A percentile compares a stretch with the other conserved stretches of the same genome.
phyloP scores from a whole-genome alignment of 2,797 vertebrate genomes.

The Otus scops region DNA sequence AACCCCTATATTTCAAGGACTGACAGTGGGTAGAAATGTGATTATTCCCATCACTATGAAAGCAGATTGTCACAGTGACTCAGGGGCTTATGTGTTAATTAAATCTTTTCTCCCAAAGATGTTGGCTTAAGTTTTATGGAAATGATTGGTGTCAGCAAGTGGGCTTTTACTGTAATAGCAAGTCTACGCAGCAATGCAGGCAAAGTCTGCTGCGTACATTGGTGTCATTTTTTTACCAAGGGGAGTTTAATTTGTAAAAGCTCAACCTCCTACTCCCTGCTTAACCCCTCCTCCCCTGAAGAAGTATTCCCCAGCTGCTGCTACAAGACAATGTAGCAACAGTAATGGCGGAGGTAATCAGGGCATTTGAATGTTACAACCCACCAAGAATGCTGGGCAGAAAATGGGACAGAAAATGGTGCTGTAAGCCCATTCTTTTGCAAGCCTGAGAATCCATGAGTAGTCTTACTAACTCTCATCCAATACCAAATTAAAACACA shows the following conservation, averaged over 20 bases:
- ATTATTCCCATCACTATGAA: conserved; percentile 41
- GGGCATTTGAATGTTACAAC: neutral
- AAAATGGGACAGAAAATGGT: neutral
- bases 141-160: conserved; percentile 50
- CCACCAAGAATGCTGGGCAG: neutral
- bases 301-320: neutral
- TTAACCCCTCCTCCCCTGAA: neutral
- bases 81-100: conserved; percentile 68
- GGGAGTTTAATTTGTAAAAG: neutral
- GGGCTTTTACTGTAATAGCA: conserved; percentile 20
- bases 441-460: neutral
- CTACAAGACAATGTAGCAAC: neutral
- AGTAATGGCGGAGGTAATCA: neutral
- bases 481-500: neutral
- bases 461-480: neutral
- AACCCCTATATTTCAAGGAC: conserved; percentile 22
- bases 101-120: conserved; percentile 51
- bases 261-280: neutral
- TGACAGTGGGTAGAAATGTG: conserved; percentile 19
- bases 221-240: neutral
- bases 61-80: conserved; percentile 52
- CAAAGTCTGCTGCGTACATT: neutral
- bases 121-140: conserved; percentile 38
- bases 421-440: neutral
- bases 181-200: neutral